Conservation (phyloP, 2,113 vertebrate genomes). For the Ploceus nigricollis region DNA sequence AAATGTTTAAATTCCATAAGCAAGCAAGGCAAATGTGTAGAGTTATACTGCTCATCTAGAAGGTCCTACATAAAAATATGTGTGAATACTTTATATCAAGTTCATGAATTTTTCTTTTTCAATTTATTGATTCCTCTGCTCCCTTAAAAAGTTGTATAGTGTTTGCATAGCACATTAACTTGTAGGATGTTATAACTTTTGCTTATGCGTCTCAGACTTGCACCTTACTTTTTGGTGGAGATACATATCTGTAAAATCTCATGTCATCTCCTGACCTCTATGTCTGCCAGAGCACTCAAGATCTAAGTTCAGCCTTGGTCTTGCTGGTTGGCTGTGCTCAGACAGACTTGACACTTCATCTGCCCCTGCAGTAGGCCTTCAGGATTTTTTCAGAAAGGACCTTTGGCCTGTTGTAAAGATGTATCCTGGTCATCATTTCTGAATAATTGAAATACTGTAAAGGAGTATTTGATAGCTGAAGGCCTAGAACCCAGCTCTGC, state of each 20-base stretch:
- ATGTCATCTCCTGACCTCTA: background rate
- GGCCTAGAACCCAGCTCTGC: background rate
- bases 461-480: background rate
- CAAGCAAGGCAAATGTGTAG: background rate
- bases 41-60: background rate
- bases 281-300: background rate
- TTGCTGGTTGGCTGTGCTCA: background rate
- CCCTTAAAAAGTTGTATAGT: background rate
- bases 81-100: background rate
- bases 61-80: background rate
- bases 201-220: background rate
- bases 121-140: background rate
- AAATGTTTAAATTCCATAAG: background rate
- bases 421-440: background rate
- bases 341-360: background rate
- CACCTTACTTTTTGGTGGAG: background rate
- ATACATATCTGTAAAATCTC: background rate
- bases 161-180: background rate
- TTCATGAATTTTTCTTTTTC: background rate
- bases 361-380: accelerated
- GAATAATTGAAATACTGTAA: background rate
- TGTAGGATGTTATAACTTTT: background rate
- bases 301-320: background rate
- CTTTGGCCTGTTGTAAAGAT: background rate
- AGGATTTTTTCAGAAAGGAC: background rate